Evolutionary conservation across 2,113 vertebrate species (phyloP), one percentile per base, ranked within the genome.

Genomic region (Seriola dumerili): DNA sequence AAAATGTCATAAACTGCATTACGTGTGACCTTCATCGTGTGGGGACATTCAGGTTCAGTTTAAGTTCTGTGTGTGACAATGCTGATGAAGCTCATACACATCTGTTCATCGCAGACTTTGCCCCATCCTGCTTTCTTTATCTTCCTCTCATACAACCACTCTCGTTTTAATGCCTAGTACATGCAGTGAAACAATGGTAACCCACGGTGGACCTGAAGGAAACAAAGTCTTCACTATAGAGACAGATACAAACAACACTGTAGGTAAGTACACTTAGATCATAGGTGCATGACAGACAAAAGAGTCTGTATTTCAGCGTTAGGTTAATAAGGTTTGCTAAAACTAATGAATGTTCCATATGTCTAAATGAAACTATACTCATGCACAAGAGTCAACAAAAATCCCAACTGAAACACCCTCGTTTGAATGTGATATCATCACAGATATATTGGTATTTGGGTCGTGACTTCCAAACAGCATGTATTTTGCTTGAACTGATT

Each of bases 231-330:
- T 59, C 32, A 55, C 38, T 29, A 23, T 21, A 50, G 73, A 59
- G 32, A 71, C 19, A 11, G 40, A 66, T 52, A 59, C 29, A 65
- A 63, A 61, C 42, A 74, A 21, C 29, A 29, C n/a, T 17, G 25
- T 1, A 32, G 78, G 74, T 81, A 88, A 90, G 85, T 88, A 87
- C 89, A 93, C 87, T 89, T 88, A 9, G 69, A 71, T 73, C 63
- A 70, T 7, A 50, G 40, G 58, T 76, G 55, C 52, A 54, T 5
- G 48, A 73, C 25, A 75, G 29, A 34, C 58, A 40, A 44, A 66
- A 66, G 1, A 29, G 21, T 54, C 13, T 10, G 48, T 14, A 61
- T 64, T 38, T 23, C 3, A 57, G n/a, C 25, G 25, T 32, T 14
- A 44, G 54, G 44, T n/a, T 8, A n/a, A 40, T 32, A 40, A 9